Evolutionary conservation across 2,888 invertebrate species (phyloP).

Genomic region (Buathra laborator): DNA sequence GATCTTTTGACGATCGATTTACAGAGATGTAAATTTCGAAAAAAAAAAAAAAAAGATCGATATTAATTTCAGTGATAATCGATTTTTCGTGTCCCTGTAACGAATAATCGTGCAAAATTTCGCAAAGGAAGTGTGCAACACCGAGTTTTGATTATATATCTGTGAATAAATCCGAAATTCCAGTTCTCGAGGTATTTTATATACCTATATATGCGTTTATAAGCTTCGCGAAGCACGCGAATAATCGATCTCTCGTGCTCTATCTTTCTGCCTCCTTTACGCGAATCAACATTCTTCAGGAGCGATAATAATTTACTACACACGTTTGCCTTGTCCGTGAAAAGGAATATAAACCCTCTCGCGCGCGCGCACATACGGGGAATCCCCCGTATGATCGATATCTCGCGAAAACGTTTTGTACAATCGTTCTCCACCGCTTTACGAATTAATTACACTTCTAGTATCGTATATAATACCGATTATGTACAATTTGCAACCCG

Average conservation of each 20-base stretch:
- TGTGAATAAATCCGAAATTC: background rate
- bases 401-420: slow-evolving; percentile 59
- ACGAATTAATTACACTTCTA: slow-evolving; percentile 44
- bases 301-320: slow-evolving; percentile 66
- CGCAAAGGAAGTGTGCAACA: background rate
- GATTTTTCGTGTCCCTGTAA: background rate
- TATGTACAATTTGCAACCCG: slow-evolving; percentile 32
- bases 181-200: background rate
- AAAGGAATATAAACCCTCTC: slow-evolving; percentile 38
- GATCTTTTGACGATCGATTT: too few relatives aligned
- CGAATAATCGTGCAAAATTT: background rate
- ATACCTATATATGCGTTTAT: slow-evolving; percentile 14
- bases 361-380: slow-evolving; percentile 15
- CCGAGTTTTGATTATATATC: background rate
- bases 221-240: slow-evolving; percentile 58
- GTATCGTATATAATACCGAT: slow-evolving; percentile 31
- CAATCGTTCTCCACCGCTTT: slow-evolving; percentile 23
- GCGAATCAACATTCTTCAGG: slow-evolving; percentile 65
- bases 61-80: background rate
- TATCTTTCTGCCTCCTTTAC: slow-evolving; percentile 51
- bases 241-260: slow-evolving; percentile 51
- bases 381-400: slow-evolving; percentile 53
- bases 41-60: background rate
- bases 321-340: slow-evolving; percentile 27
- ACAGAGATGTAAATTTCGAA: background rate